Conservation (phyloP, 2,888 invertebrate genomes). For the Phlogophora meticulosa region DNA sequence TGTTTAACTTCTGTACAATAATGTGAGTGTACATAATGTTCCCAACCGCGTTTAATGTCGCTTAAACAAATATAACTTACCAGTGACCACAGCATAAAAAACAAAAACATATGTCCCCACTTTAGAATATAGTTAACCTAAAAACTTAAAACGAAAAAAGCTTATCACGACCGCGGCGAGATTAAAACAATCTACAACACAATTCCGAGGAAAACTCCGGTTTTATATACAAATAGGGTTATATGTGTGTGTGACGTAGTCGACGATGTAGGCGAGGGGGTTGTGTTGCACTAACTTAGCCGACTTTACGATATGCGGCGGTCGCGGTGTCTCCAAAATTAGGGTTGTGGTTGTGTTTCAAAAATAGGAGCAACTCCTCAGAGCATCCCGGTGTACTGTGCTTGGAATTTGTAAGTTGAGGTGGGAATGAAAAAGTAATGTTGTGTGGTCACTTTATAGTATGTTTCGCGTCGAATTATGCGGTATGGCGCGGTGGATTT, state of each 20-base stretch:
- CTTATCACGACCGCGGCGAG: constrained; percentile 44
- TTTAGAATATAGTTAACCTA: constrained; percentile 63
- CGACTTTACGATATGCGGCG: constrained; percentile 66
- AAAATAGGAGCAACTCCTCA: constrained; percentile 59
- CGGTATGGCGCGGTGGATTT: constrained; percentile 24
- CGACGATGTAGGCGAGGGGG: constrained; percentile 35
- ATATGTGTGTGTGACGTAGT: constrained; percentile 38
- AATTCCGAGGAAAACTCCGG: constrained; percentile 51
- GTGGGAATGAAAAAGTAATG: constrained; percentile 51
- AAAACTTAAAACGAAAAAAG: constrained; percentile 60
- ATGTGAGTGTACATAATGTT: constrained; percentile 38
- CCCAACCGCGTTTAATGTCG: constrained; percentile 33
- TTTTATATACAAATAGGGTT: constrained; percentile 39
- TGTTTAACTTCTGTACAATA: constrained; percentile 31
- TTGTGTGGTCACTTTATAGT: constrained; percentile 55
- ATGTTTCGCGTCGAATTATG: constrained; percentile 44
- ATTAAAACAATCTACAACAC: constrained; percentile 63
- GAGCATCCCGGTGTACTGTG: constrained; percentile 44
- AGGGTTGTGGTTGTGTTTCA: constrained; percentile 65
- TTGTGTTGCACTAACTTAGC: constrained; percentile 62
- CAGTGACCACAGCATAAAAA: constrained; percentile 49
- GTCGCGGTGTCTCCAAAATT: constrained; percentile 66
- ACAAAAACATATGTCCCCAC: constrained; percentile 32
- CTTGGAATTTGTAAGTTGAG: constrained; percentile 57
- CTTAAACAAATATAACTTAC: constrained; percentile 54